A percentile compares a stretch with the other conserved stretches of the same genome.
These are phyloP conservation scores for Polymixis lichenea DNA, from an alignment of 2,888 invertebrate genomes.

Conservation along the genomic window DNA sequence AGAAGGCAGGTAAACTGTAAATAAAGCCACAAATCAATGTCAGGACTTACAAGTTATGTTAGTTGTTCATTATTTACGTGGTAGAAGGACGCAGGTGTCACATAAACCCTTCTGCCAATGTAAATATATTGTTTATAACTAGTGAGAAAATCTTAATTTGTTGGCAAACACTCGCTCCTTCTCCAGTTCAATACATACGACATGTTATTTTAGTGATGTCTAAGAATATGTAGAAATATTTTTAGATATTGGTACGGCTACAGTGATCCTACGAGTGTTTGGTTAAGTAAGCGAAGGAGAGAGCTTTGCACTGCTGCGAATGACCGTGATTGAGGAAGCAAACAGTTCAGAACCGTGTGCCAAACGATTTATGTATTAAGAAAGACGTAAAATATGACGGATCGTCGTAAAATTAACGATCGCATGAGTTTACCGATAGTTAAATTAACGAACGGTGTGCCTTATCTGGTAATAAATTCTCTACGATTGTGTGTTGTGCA, in stretches of 20 bases:
- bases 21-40: slow-evolving; percentile 62
- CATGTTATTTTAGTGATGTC: slow-evolving; percentile 46
- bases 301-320: slow-evolving; percentile 28
- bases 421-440: slow-evolving; percentile 19
- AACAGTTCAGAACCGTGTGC: slow-evolving; percentile 34
- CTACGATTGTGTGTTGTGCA: background rate
- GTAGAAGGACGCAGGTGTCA: slow-evolving; percentile 73
- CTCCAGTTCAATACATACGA: slow-evolving; percentile 35
- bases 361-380: slow-evolving; percentile 45
- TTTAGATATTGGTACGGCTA: slow-evolving; percentile 11
- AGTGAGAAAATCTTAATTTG: slow-evolving; percentile 65
- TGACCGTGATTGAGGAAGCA: slow-evolving; percentile 41
- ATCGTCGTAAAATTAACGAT: slow-evolving; percentile 43
- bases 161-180: slow-evolving; percentile 62
- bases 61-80: slow-evolving; percentile 66
- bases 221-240: slow-evolving; percentile 34
- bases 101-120: slow-evolving; percentile 72
- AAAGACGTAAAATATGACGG: slow-evolving; percentile 46
- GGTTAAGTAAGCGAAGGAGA: slow-evolving; percentile 27
- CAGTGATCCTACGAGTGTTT: slow-evolving; percentile 28
- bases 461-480: slow-evolving; percentile 22
- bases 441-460: slow-evolving; percentile 31
- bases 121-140: slow-evolving; percentile 66
- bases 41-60: slow-evolving; percentile 35
- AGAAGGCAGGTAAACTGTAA: slow-evolving; percentile 50